phyloP scores from a whole-genome alignment of 2,797 vertebrate species.

The Calcarius lapponicus region DNA sequence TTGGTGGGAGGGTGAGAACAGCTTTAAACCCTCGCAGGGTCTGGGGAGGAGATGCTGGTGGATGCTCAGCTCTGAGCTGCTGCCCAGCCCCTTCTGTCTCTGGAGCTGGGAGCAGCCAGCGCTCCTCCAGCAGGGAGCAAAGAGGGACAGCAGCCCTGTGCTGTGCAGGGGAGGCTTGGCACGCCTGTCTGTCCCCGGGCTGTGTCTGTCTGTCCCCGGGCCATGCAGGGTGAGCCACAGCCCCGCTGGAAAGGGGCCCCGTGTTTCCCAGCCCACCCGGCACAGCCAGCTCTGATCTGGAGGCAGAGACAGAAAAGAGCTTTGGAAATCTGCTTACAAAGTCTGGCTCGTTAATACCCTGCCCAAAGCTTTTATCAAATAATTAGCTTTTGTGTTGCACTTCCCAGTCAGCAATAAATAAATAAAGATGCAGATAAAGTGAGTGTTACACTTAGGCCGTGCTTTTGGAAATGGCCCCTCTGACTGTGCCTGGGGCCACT shows the following conservation, averaged over 20 bases:
- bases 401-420: constrained; percentile 44
- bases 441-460: not conserved
- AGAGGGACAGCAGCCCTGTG: not conserved
- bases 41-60: not conserved
- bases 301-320: not conserved
- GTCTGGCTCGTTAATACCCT: constrained; percentile 10
- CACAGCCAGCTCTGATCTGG: not conserved
- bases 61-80: not conserved
- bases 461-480: not conserved
- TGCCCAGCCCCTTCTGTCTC: not conserved
- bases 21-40: not conserved
- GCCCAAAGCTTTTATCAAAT: constrained; percentile 34
- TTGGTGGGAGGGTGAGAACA: not conserved
- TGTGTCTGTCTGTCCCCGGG: not conserved
- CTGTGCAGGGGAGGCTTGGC: not conserved
- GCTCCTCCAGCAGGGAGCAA: not conserved
- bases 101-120: accelerated
- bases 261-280: not conserved
- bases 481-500: not conserved
- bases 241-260: accelerated
- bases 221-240: not conserved
- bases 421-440: constrained; percentile 7
- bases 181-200: not conserved
- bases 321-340: constrained; percentile 19
- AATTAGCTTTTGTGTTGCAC: constrained; percentile 1